A percentile compares a stretch with the other conserved stretches of the same genome.
These are phyloP conservation scores for Antrozous pallidus DNA, from an alignment of 2,797 vertebrate genomes.

Conservation along the genomic window DNA sequence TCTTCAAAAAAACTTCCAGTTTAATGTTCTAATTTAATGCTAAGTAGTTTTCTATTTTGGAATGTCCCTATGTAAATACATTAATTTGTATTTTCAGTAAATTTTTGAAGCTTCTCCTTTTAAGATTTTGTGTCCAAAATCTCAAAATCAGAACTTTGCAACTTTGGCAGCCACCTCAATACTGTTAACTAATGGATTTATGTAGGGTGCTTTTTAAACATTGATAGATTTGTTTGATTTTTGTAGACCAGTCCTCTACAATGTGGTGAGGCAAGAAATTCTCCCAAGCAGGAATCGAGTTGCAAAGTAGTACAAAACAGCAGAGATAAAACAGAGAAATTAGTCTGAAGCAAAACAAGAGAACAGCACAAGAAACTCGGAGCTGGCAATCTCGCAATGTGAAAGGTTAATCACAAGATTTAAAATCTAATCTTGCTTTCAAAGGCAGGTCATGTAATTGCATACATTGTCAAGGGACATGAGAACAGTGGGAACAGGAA, in stretches of 20 bases:
- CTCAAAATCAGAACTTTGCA: constrained; percentile 2
- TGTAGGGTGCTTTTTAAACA: not conserved
- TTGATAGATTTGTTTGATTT: constrained; percentile 37
- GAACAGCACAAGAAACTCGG: constrained; percentile 14
- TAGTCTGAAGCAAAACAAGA: constrained; percentile 24
- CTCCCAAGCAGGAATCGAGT: not conserved
- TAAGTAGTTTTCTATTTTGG: not conserved
- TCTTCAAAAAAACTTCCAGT: not conserved
- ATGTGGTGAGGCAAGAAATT: constrained; percentile 12
- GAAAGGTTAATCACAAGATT: constrained; percentile 78
- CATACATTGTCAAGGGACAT: constrained; percentile 65
- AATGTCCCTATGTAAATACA: not conserved
- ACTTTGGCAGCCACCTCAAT: not conserved
- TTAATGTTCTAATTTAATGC: not conserved
- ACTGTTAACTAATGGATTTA: not conserved
- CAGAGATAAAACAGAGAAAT: constrained; percentile 58
- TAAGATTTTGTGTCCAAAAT: constrained; percentile 21
- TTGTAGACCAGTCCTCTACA: constrained; percentile 15
- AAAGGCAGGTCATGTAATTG: constrained; percentile 69
- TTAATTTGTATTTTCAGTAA: not conserved
- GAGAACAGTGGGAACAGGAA: constrained; percentile 70
- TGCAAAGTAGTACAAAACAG: constrained; percentile 50
- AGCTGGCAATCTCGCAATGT: constrained; percentile 30
- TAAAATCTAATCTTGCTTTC: constrained; percentile 73
- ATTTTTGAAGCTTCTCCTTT: not conserved